Evolutionary conservation across 2,888 invertebrate species (phyloP), one percentile per base, ranked within the genome.

Genomic region (Bembecia ichneumoniformis): DNA sequence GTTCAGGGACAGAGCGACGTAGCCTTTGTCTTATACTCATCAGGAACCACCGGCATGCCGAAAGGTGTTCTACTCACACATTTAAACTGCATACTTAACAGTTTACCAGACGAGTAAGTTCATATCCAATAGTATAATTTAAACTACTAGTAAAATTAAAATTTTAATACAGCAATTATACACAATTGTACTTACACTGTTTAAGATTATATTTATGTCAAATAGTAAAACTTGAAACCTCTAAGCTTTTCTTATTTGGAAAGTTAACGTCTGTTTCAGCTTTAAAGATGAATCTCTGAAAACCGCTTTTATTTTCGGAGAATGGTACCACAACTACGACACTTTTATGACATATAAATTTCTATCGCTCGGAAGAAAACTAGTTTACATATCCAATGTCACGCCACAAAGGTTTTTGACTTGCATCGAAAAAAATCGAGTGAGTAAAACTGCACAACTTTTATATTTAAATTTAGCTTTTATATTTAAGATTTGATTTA

Each of bases 11-110:
- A 75, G 49, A 64, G 54, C 20, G 79, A 80, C 55, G 62, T 63
- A 1, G 77, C 74, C 0, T 59, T 72, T 16, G 78, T 92, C 62
- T 82, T 92, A 52, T 91, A 90, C 71, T 93, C 92, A 35, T 92
- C 92, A 50, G 93, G 93, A 46, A 93, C 93, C 0, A 90, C 90
- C 13, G 93, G 93, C 0, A 71, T 91, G 60, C 90, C 92, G 0
- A 92, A 92, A 73, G 91, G 91, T 35, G 91, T 92, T 1, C 82
- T 89, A 73, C 68, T 92, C 44, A 89, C 90, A 3, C 90, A 92
- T 66, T 71, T 80, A 49, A 92, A 91, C 67, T 77, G 87, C 52
- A 74, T 87, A 47, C 58, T 82, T 28, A 74, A 71, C 51, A 76
- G 74, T 62, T 55, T 73, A 34, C 62, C 72, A 0, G 60, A 73